Evolutionary conservation across 2,113 vertebrate species (phyloP), one percentile per base, ranked within the genome.

Genomic region (Bostrychus sinensis): DNA sequence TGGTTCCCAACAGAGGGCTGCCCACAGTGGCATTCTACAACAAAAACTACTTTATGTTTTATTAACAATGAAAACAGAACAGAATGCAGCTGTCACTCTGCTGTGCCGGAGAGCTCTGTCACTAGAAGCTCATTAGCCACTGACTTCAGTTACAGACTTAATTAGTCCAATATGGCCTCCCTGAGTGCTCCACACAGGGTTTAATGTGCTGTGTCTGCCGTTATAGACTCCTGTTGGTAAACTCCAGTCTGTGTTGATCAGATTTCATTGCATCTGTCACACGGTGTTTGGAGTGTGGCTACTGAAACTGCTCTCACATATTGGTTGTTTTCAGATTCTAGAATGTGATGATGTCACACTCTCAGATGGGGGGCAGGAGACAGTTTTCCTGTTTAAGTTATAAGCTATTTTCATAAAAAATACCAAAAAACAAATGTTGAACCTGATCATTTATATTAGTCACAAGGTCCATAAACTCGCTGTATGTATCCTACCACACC

Each of bases 131-230:
- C 3, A 12, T 67, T 71, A 72, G 62, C 46, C 25, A 45, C 72
- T n/a, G n/a, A n/a, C 41, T 26, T 68, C 10, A 25, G 78, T 72
- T 70, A 56, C 59, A 58, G 48, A 37, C 60, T 53, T 85, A 81
- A 88, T 86, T 77, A 78, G 63, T 77, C 58, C 75, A 78, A 53
- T 60, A 70, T 66, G 69, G 70, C 50, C 43, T 4, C 55, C 65
- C 62, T 80, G 75, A 87, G 84, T 68, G 60, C 60, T 36, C 37
- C 68, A 43, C 42, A 59, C 26, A 59, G 38, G 20, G 54, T 7
- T n/a, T n/a, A n/a, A 56, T 16, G 5, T 66, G 22, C 4, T 16
- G 46, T 34, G 22, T 48, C 43, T 48, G 22, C 3, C 20, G 23
- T 48, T 22, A 25, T 14, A 12, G 1, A 13, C 5, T 4, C 22